phyloP scores from a whole-genome alignment of 2,113 vertebrate genomes.

The Raja brachyura region DNA sequence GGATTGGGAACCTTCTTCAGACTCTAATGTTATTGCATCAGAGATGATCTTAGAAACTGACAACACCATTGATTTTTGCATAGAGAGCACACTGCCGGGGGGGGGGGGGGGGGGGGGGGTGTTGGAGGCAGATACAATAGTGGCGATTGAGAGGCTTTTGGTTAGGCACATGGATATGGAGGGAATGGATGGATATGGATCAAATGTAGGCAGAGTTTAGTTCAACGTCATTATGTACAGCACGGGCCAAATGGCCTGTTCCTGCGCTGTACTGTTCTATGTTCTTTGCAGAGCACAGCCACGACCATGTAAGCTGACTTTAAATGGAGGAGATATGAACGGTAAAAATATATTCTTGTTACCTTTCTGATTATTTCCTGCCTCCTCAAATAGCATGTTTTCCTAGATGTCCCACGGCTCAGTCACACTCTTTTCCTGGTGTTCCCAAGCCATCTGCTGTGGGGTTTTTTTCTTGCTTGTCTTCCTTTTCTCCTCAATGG shows the following conservation, averaged over 20 bases:
- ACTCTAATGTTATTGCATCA: neutral
- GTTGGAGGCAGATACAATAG: too few relatives aligned
- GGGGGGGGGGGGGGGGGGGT: too few relatives aligned
- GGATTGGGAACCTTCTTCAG: too few relatives aligned
- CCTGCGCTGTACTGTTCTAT: too few relatives aligned
- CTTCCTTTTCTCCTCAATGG: neutral
- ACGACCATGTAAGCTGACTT: neutral
- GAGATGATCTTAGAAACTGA: neutral
- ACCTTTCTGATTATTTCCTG: neutral
- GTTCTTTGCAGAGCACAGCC: neutral
- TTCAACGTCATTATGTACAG: too few relatives aligned
- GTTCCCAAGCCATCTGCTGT: neutral
- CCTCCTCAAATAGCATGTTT: neutral
- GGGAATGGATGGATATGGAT: too few relatives aligned
- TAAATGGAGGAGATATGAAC: neutral
- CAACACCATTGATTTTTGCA: too few relatives aligned
- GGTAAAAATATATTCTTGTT: neutral
- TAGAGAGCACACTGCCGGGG: too few relatives aligned
- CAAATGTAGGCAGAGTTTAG: too few relatives aligned
- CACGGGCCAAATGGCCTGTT: too few relatives aligned
- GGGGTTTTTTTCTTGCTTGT: neutral
- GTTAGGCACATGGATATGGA: too few relatives aligned
- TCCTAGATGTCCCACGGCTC: neutral
- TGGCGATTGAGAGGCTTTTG: too few relatives aligned
- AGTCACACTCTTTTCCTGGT: neutral